phyloP scores from a whole-genome alignment of 1,140 invertebrate genomes.

The Orchestia grillus region DNA sequence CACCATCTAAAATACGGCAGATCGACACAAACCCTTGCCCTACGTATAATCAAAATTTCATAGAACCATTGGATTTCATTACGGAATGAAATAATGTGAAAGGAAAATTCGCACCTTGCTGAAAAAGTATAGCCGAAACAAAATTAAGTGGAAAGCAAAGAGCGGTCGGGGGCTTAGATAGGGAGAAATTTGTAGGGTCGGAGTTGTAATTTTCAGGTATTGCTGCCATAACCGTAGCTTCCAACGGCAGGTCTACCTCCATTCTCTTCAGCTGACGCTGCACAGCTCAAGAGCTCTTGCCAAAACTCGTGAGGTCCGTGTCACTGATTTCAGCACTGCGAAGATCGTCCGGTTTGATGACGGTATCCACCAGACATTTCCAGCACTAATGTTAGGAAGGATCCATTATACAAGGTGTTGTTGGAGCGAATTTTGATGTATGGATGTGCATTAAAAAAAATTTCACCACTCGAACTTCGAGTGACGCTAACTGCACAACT shows the following conservation, averaged over 20 bases:
- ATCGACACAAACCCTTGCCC: neutral
- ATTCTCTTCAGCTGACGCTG: no score
- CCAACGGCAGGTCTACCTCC: neutral
- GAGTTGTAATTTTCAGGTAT: neutral
- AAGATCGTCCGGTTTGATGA: neutral
- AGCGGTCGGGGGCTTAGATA: neutral
- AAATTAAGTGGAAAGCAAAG: neutral
- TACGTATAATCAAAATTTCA: neutral
- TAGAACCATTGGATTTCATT: neutral
- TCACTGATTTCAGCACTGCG: neutral
- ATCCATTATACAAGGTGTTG: neutral
- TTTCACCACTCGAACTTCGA: no score
- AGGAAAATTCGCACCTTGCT: neutral
- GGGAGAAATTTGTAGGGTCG: neutral
- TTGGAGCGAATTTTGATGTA: neutral
- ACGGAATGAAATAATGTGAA: neutral
- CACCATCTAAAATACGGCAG: neutral
- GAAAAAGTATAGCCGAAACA: neutral
- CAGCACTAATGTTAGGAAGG: neutral
- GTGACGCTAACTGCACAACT: no score
- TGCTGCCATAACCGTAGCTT: neutral
- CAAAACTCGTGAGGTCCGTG: neutral
- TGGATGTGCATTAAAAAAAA: no score
- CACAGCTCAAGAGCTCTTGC: neutral
- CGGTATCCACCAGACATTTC: neutral